phyloP scores from a whole-genome alignment of 2,797 vertebrate genomes.

The Manis pentadactyla region DNA sequence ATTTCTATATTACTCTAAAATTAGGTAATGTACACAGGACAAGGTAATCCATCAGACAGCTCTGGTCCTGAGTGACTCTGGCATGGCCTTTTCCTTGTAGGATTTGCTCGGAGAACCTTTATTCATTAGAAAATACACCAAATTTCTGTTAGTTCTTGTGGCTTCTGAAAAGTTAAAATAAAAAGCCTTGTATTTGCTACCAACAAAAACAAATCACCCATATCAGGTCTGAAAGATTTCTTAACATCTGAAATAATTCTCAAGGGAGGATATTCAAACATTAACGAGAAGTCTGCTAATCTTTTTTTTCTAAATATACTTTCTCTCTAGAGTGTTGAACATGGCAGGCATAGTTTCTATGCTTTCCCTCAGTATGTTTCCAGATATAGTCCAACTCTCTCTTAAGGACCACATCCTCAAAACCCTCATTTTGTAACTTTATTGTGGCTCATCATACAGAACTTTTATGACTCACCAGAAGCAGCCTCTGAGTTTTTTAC shows the following conservation, averaged over 20 bases:
- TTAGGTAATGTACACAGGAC: background rate
- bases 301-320: background rate
- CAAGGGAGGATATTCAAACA: background rate
- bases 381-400: background rate
- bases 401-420: background rate
- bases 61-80: background rate
- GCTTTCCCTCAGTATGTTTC: background rate
- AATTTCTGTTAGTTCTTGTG: background rate
- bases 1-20: background rate
- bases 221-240: background rate
- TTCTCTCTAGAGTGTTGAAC: background rate
- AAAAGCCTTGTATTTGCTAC: background rate
- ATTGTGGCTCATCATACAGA: background rate
- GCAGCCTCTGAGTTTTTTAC: background rate
- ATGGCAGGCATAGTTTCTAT: background rate
- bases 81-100: background rate
- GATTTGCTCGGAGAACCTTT: background rate
- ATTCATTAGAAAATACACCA: background rate
- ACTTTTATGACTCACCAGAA: background rate
- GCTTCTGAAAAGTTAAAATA: background rate
- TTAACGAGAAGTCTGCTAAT: background rate
- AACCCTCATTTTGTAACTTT: background rate
- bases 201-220: background rate
- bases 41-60: background rate
- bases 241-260: slow-evolving; percentile 27